These are phyloP conservation scores for Chloroceryle aenea DNA, from an alignment of 2,113 vertebrate species.

Conservation along the genomic window DNA sequence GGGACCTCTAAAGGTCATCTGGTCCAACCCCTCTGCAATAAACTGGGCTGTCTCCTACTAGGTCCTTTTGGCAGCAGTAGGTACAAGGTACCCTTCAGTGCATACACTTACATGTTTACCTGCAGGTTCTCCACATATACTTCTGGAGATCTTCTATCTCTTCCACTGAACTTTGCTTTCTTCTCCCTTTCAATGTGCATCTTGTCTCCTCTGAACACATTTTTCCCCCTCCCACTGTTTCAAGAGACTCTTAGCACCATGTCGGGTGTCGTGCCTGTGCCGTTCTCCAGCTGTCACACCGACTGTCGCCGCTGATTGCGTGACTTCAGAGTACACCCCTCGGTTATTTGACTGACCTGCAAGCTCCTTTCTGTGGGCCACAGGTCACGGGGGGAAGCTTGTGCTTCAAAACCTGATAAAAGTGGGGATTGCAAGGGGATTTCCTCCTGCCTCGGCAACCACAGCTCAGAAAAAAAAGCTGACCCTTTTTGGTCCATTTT, in stretches of 20 bases:
- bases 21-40: too few relatives aligned
- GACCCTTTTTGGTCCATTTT: not conserved
- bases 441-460: not conserved
- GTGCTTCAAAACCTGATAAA: not conserved
- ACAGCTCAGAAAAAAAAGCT: not conserved
- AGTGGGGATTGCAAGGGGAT: not conserved
- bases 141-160: not conserved
- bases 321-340: not conserved
- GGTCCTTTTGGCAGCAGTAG: not conserved
- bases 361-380: rapidly evolving
- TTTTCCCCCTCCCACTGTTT: not conserved
- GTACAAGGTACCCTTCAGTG: not conserved
- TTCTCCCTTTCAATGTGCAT: not conserved
- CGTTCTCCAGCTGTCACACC: not conserved
- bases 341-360: not conserved
- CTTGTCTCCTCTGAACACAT: not conserved
- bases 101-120: rapidly evolving
- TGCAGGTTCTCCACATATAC: not conserved
- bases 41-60: too few relatives aligned
- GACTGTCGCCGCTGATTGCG: rapidly evolving
- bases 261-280: rapidly evolving
- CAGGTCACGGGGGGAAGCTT: not conserved
- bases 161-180: not conserved
- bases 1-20: too few relatives aligned
- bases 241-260: rapidly evolving